phyloP scores from a whole-genome alignment of 2,797 vertebrate genomes.

The Falco berigora region DNA sequence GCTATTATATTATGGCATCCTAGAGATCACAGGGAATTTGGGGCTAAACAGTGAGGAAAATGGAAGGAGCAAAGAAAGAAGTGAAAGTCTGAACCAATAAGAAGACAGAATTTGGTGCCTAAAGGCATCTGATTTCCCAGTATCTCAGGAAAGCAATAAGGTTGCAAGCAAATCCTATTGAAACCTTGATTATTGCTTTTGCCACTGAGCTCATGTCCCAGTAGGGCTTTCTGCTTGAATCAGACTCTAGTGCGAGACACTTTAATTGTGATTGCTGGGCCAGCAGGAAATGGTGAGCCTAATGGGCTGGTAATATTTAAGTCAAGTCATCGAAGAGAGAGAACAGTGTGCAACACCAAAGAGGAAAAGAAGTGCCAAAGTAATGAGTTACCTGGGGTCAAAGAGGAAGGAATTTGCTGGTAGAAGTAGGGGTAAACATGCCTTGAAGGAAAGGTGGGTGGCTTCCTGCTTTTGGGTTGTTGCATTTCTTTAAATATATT shows the following conservation, averaged over 20 bases:
- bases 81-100: not conserved
- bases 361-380: not conserved
- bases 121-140: not conserved
- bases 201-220: not conserved
- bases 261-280: not conserved
- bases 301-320: not conserved
- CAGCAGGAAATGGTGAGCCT: not conserved
- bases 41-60: not conserved
- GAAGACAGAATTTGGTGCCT: not conserved
- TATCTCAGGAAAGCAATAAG: not conserved
- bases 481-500: not conserved
- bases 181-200: constrained; percentile 2
- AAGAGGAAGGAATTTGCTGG: not conserved
- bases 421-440: not conserved
- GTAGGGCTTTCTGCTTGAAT: not conserved
- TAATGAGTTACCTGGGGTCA: not conserved
- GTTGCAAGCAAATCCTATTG: not conserved
- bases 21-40: not conserved
- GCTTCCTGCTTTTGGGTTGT: not conserved
- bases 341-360: not conserved
- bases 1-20: not conserved
- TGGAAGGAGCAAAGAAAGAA: not conserved
- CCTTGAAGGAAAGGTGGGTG: not conserved
- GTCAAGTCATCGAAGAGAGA: not conserved
- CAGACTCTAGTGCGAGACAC: not conserved